Conservation (phyloP, 2,888 invertebrate genomes). For the Eurois occulta region DNA sequence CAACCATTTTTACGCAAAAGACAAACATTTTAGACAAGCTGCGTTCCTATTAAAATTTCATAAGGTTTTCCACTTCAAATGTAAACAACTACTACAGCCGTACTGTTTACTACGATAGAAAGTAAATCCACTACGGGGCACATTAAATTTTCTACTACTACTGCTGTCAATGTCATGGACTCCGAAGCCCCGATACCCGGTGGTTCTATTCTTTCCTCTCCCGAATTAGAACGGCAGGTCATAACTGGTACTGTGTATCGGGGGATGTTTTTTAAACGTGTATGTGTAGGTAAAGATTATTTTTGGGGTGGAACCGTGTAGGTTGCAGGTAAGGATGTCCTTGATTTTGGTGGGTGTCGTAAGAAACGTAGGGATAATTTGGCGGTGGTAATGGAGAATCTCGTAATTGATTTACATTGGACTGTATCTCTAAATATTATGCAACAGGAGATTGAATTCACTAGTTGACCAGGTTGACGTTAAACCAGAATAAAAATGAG, state of each 20-base stretch:
- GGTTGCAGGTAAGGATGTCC: not conserved
- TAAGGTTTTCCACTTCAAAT: no score
- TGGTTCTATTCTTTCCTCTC: constrained; percentile 32
- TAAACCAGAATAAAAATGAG: not conserved
- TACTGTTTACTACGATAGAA: constrained; percentile 1
- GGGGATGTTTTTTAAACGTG: constrained; percentile 12
- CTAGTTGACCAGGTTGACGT: not conserved
- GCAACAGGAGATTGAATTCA: not conserved
- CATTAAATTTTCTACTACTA: constrained; percentile 12
- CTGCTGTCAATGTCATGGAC: constrained; percentile 14
- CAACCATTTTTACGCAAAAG: no score
- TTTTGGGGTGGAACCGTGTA: not conserved
- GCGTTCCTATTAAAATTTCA: no score
- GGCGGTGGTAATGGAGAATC: not conserved
- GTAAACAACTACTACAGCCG: no score
- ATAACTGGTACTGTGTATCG: not conserved
- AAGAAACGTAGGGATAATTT: not conserved
- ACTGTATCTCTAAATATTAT: not conserved
- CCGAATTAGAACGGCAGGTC: constrained; percentile 36
- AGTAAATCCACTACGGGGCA: not conserved
- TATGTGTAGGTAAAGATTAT: not conserved
- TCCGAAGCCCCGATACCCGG: not conserved
- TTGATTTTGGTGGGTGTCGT: not conserved
- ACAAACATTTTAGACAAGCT: no score
- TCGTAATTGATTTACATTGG: not conserved